Evolutionary conservation across 2,797 vertebrate genomes (phyloP).

Genomic region (Lutjanus argentimaculatus): DNA sequence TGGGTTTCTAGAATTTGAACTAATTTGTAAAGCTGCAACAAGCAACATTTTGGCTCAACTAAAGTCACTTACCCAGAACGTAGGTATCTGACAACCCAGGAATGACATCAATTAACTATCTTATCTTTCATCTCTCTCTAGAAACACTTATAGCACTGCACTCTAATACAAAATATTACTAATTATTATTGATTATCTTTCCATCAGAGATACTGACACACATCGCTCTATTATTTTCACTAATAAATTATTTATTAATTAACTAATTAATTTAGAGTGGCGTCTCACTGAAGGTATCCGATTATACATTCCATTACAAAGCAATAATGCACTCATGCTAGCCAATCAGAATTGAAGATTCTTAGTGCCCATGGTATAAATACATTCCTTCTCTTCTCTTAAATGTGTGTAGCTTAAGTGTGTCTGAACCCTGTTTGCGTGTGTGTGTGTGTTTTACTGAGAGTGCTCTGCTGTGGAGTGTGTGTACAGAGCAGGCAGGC

Average conservation of each 20-base stretch:
- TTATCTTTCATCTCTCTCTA: no score
- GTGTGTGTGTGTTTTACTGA: conserved; percentile 19
- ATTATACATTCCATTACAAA: neutral
- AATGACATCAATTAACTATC: no score
- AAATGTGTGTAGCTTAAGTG: neutral
- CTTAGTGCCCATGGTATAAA: neutral
- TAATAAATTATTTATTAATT: neutral
- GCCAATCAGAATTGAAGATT: neutral
- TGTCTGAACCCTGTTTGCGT: neutral
- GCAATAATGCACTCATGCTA: neutral
- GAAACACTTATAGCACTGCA: no score
- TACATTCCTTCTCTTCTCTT: neutral
- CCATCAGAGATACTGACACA: neutral
- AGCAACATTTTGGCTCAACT: no score
- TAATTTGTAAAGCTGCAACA: no score
- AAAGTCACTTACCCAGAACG: no score
- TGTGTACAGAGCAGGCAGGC: conserved; percentile 50
- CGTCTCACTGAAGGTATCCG: neutral
- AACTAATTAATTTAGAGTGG: neutral
- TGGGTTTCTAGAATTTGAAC: neutral
- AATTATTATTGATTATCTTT: no score
- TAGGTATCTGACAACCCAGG: no score
- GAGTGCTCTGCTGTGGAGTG: conserved; percentile 30
- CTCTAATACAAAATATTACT: neutral
- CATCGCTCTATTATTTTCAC: neutral